phyloP scores from a whole-genome alignment of 2,888 invertebrate species.

The Rotaria sp. region DNA sequence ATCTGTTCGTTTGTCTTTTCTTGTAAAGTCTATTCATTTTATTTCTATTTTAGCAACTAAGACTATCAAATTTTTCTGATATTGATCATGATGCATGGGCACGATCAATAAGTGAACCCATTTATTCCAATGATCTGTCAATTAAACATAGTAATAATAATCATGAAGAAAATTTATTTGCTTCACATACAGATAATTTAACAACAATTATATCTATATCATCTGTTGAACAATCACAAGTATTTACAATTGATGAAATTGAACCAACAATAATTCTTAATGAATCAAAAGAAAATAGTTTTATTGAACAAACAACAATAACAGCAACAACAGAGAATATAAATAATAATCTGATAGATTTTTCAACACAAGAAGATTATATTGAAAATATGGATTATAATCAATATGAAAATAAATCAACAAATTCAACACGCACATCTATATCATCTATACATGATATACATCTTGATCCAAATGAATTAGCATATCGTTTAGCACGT shows the following conservation, averaged over 20 bases:
- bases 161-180: background rate
- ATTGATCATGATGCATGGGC: constrained; percentile 9
- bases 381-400: background rate
- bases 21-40: no score
- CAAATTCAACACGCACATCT: background rate
- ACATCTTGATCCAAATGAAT: constrained; percentile 2
- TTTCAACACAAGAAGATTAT: background rate
- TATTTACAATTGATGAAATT: background rate
- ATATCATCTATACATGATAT: background rate
- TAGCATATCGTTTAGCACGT: constrained; percentile 17
- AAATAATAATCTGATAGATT: background rate
- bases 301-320: background rate
- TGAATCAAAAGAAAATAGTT: background rate
- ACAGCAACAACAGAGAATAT: no score
- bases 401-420: background rate
- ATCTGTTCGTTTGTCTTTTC: no score
- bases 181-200: background rate
- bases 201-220: background rate
- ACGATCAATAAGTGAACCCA: background rate
- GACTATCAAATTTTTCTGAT: background rate
- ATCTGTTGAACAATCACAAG: background rate
- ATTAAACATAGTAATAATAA: background rate
- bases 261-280: background rate
- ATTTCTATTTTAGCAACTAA: background rate
- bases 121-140: background rate